phyloP scores from a whole-genome alignment of 2,797 vertebrate species.

The Bradypodion pumilum region DNA sequence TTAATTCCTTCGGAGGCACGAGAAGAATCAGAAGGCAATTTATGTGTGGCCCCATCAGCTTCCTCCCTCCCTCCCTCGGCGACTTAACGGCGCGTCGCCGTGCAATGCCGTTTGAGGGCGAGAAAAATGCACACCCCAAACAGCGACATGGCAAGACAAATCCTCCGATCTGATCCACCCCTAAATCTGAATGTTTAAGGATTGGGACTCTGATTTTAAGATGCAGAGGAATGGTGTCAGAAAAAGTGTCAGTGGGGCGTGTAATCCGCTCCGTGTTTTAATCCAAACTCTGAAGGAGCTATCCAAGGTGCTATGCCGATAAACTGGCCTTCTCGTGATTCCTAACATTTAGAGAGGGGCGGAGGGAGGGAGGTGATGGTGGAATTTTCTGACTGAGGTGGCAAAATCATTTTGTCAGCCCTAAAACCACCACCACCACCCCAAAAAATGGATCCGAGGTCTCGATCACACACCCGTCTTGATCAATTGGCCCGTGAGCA shows the following conservation, averaged over 20 bases:
- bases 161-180: neutral
- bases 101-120: neutral
- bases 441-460: too few relatives aligned
- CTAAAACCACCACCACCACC: too few relatives aligned
- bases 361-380: too few relatives aligned
- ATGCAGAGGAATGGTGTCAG: neutral
- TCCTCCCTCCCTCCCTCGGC: neutral
- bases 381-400: too few relatives aligned
- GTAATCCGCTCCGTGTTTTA: too few relatives aligned
- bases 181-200: rapidly evolving
- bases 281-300: too few relatives aligned
- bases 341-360: too few relatives aligned
- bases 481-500: too few relatives aligned
- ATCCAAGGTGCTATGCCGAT: too few relatives aligned
- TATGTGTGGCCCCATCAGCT: neutral
- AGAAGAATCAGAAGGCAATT: conserved; percentile 62
- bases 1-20: conserved; percentile 58
- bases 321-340: too few relatives aligned
- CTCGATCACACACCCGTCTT: too few relatives aligned
- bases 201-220: neutral
- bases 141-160: neutral
- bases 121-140: neutral
- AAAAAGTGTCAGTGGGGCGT: neutral
- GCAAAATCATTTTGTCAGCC: too few relatives aligned
- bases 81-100: neutral